Evolutionary conservation across 1,140 invertebrate species (phyloP), one percentile per base, ranked within the genome.

Genomic region (Magallana gigas): DNA sequence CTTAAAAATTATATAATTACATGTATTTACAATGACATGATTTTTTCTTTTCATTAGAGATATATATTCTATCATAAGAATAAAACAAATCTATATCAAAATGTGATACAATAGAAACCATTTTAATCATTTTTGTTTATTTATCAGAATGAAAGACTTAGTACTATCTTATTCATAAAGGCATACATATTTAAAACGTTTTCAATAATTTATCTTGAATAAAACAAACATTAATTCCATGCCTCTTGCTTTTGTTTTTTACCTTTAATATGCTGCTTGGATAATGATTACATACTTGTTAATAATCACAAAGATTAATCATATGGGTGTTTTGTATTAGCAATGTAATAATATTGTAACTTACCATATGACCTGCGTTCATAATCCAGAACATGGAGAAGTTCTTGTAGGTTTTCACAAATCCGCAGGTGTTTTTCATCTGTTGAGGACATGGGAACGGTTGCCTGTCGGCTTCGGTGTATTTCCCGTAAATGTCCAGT

Each of bases 381-480:
- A 96, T 95, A 48, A 97, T 96, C 97, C 97, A 97, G 92, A 97
- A 97, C 93, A 97, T 96, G 57, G 95, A 94, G 76, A 98, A 96
- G 87, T 97, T 97, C 48, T 96, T 96, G 60, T 95, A 96, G 1
- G 94, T 93, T 91, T 97, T 97, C 56, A 96, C 95, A 91, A 97
- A 97, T 16, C 96, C 97, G 91, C 96, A 96, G 57, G 96, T 95
- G 9, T 48, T 48, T 48, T 95, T 93, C 36, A 82, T 84, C 36
- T 85, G 87, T 6, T 60, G 92, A 85, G 96, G 92, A 87, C 96
- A 95, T 91, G 95, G 95, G 57, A 97, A 95, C 4, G 96, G 95
- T 7, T 89, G 82, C 16, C 96, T 95, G 0, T 92, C 86, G 1
- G 96, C 94, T 1, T 91, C 93, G 36, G 93, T 91, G 94, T 96